These are phyloP conservation scores for Xylota segnis DNA, from an alignment of 2,888 invertebrate genomes.

Conservation along the genomic window DNA sequence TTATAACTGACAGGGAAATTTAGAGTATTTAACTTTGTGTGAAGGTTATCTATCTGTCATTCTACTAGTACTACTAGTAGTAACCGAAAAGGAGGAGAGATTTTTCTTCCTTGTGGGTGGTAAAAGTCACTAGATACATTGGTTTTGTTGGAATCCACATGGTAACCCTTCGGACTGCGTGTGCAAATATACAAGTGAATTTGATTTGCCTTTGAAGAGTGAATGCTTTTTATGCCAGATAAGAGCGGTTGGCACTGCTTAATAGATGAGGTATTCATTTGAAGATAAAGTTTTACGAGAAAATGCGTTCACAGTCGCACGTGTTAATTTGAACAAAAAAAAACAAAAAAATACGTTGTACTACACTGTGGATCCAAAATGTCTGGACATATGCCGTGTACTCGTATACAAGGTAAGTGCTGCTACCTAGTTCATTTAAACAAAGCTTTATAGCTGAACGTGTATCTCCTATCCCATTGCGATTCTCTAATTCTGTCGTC, in stretches of 20 bases:
- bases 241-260: constrained; percentile 42
- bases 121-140: constrained; percentile 46
- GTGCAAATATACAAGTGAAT: constrained; percentile 51
- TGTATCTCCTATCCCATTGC: no score
- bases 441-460: no score
- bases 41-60: constrained; percentile 65
- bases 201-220: constrained; percentile 62
- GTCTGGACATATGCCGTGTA: no score
- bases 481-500: no score
- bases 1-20: constrained; percentile 55
- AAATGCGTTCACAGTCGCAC: neutral
- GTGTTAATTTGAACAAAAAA: neutral
- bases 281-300: neutral
- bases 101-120: constrained; percentile 45
- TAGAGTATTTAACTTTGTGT: constrained; percentile 69
- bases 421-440: no score
- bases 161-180: constrained; percentile 62
- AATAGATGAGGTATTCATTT: constrained; percentile 18
- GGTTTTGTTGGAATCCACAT: constrained; percentile 57
- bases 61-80: constrained; percentile 6
- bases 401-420: no score
- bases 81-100: constrained; percentile 47
- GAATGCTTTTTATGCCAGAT: constrained; percentile 38
- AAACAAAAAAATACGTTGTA: neutral
- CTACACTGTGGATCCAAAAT: no score